phyloP scores from a whole-genome alignment of 2,113 vertebrate genomes.

The Pitta sordida region DNA sequence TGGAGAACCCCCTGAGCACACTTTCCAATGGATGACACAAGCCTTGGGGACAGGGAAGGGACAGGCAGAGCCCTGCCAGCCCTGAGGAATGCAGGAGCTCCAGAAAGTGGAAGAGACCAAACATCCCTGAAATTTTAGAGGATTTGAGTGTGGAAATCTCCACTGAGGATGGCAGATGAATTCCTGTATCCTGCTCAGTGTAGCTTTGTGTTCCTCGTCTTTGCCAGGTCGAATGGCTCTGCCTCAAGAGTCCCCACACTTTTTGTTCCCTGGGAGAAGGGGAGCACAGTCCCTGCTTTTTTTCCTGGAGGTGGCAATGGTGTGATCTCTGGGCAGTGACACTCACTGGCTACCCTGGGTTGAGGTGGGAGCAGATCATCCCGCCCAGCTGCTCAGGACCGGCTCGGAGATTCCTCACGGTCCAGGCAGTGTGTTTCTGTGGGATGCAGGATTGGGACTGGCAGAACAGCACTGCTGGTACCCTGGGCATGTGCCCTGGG shows the following conservation, averaged over 20 bases:
- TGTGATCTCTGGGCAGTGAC: rapidly evolving
- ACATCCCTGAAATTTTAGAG: background rate
- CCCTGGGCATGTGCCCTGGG: background rate
- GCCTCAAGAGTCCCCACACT: rapidly evolving
- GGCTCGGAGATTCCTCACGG: rapidly evolving
- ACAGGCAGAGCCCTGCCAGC: background rate
- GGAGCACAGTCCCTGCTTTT: background rate
- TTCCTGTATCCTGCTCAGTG: rapidly evolving
- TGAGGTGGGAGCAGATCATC: background rate
- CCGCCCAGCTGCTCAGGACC: rapidly evolving
- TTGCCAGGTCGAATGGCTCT: rapidly evolving
- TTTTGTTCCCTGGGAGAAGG: background rate
- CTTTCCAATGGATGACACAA: rapidly evolving
- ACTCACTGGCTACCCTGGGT: background rate
- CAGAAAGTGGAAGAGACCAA: rapidly evolving
- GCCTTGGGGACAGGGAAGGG: background rate
- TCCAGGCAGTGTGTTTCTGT: rapidly evolving
- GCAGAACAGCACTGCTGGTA: background rate
- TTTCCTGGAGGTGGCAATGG: background rate
- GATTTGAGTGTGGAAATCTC: background rate
- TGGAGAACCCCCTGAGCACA: rapidly evolving
- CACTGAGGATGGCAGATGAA: rapidly evolving
- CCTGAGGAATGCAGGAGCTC: background rate
- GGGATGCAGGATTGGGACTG: background rate
- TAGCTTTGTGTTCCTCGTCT: background rate